A percentile compares a stretch with the other conserved stretches of the same genome.
Conservation (phyloP, 2,113 vertebrate species). For the Prunella himalayana region DNA sequence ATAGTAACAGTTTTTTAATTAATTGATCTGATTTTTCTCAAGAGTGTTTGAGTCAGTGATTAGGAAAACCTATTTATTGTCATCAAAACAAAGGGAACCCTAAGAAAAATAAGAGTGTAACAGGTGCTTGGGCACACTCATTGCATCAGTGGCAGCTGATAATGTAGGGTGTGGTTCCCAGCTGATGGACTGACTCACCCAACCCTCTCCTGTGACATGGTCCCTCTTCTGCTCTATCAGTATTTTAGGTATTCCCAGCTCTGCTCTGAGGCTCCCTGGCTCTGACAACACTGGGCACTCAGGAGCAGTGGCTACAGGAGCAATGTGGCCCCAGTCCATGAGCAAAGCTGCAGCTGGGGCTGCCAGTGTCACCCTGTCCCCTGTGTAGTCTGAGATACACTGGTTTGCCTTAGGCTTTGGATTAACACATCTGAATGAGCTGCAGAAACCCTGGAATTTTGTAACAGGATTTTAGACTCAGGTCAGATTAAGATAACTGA, state of each 20-base stretch:
- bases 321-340: background rate
- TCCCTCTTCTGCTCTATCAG: background rate
- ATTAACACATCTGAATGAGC: background rate
- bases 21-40: background rate
- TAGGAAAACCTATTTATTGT: background rate
- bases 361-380: background rate
- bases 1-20: background rate
- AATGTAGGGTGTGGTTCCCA: rapidly evolving
- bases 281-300: background rate
- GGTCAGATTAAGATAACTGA: background rate
- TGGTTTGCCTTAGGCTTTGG: background rate
- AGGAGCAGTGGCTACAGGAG: background rate
- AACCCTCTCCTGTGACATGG: background rate
- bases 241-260: background rate
- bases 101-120: background rate
- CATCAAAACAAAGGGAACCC: background rate
- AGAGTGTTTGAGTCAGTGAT: background rate
- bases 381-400: rapidly evolving
- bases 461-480: background rate
- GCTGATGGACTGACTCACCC: background rate
- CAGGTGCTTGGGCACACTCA: background rate
- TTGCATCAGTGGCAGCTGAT: background rate
- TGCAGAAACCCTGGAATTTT: background rate
- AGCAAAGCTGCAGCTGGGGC: background rate
- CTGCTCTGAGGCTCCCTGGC: background rate